phyloP scores from a whole-genome alignment of 2,888 invertebrate genomes.

The Nebria brevicollis region DNA sequence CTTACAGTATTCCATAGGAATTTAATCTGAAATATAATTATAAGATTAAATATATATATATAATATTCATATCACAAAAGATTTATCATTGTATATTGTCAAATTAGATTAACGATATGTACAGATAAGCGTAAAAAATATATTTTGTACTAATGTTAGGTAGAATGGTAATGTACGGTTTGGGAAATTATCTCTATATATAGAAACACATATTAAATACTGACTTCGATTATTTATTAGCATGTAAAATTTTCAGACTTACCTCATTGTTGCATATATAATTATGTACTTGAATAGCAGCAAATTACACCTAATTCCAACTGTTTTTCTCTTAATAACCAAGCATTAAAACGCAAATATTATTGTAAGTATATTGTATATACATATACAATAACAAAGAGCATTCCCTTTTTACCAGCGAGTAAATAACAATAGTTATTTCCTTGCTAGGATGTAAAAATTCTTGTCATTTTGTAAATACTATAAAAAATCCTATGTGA shows the following conservation, averaged over 20 bases:
- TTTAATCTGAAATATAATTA: too few species aligned
- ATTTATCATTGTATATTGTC: conserved; percentile 26
- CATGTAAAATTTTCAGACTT: conserved; percentile 5
- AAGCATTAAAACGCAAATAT: conserved; percentile 6
- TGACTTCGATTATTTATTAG: background rate
- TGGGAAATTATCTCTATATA: background rate
- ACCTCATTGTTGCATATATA: conserved; percentile 7
- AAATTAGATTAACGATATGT: conserved; percentile 16
- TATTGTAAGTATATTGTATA: background rate
- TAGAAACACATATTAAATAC: background rate
- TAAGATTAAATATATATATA: too few species aligned
- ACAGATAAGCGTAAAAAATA: background rate
- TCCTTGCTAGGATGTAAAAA: background rate
- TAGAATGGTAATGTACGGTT: background rate
- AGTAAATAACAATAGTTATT: background rate
- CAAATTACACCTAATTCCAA: conserved; percentile 15
- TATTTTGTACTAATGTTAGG: background rate
- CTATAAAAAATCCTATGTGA: background rate
- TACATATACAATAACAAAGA: background rate
- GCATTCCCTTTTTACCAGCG: background rate
- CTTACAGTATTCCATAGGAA: too few species aligned
- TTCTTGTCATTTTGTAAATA: background rate
- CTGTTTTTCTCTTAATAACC: conserved; percentile 18
- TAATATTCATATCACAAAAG: conserved; percentile 2
- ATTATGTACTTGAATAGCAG: conserved; percentile 15